These are phyloP conservation scores for Melanotaenia nigrans DNA, from an alignment of 2,797 vertebrate genomes.

Conservation along the genomic window DNA sequence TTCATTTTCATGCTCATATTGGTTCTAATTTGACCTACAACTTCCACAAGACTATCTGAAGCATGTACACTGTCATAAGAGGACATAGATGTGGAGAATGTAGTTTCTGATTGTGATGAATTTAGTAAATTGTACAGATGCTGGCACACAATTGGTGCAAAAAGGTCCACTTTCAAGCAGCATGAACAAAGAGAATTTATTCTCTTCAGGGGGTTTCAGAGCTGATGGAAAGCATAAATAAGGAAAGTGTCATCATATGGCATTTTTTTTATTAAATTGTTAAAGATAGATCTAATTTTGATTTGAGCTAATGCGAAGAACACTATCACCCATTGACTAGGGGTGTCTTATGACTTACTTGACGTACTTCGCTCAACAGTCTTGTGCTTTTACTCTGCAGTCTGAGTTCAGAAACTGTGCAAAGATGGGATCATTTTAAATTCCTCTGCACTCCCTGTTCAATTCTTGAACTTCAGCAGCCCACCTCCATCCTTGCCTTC, in stretches of 20 bases:
- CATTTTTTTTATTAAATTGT: conserved; percentile 74
- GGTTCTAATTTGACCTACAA: conserved; percentile 52
- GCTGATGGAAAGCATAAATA: conserved; percentile 52
- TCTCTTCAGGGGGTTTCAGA: conserved; percentile 45
- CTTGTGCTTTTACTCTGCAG: conserved; percentile 81
- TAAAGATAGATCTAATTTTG: conserved; percentile 83
- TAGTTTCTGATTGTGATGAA: conserved; percentile 44
- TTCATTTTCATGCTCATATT: conserved; percentile 68
- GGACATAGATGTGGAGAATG: conserved; percentile 56
- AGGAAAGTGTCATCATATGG: conserved; percentile 74
- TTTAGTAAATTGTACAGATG: conserved; percentile 45
- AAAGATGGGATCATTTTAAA: conserved; percentile 62
- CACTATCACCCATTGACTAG: conserved; percentile 78
- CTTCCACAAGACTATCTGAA: conserved; percentile 45
- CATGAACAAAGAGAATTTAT: conserved; percentile 60
- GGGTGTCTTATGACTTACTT: conserved; percentile 83
- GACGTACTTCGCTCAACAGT: conserved; percentile 72
- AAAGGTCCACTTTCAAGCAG: conserved; percentile 42
- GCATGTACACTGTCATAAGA: conserved; percentile 54
- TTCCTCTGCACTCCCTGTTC: conserved; percentile 49
- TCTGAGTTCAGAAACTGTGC: conserved; percentile 64
- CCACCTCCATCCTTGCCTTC: conserved; percentile 44
- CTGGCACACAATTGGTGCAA: conserved; percentile 26
- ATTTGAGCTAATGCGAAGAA: conserved; percentile 81
- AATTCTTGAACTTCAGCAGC: conserved; percentile 69